phyloP scores from a whole-genome alignment of 2,888 invertebrate genomes.

The Nomada goodeniana region DNA sequence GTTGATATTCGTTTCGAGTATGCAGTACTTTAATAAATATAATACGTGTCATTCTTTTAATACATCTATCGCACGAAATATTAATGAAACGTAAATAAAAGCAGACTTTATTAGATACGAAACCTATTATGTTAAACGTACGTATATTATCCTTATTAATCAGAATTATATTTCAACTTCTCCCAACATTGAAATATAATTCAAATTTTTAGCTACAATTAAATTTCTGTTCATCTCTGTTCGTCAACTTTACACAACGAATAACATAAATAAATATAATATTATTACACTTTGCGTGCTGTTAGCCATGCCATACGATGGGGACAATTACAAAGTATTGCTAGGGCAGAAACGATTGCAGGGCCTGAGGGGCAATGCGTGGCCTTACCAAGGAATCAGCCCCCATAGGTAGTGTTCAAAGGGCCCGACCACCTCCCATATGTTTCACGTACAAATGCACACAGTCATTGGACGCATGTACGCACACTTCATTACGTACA shows the following conservation, averaged over 20 bases:
- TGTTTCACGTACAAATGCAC: conserved; percentile 53
- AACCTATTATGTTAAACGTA: too few relatives aligned
- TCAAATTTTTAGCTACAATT: background rate
- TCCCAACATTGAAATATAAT: background rate
- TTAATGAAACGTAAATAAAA: too few relatives aligned
- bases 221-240: background rate
- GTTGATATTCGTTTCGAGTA: too few relatives aligned
- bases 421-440: conserved; percentile 72
- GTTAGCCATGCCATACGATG: background rate
- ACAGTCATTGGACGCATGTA: conserved; percentile 42
- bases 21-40: too few relatives aligned
- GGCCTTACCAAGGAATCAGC: conserved; percentile 81
- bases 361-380: conserved; percentile 81
- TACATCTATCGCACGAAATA: too few relatives aligned
- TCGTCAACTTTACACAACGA: background rate
- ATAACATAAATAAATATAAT: background rate
- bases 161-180: background rate
- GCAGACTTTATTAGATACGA: too few relatives aligned
- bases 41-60: too few relatives aligned
- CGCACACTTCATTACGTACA: conserved; percentile 51
- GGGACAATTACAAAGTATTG: background rate
- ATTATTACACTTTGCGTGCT: background rate
- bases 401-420: conserved; percentile 78
- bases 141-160: background rate
- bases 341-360: conserved; percentile 68